A percentile compares a stretch with the other conserved stretches of the same genome.
Conservation (phyloP, 2,797 vertebrate species). For the Pseudopleuronectes americanus region DNA sequence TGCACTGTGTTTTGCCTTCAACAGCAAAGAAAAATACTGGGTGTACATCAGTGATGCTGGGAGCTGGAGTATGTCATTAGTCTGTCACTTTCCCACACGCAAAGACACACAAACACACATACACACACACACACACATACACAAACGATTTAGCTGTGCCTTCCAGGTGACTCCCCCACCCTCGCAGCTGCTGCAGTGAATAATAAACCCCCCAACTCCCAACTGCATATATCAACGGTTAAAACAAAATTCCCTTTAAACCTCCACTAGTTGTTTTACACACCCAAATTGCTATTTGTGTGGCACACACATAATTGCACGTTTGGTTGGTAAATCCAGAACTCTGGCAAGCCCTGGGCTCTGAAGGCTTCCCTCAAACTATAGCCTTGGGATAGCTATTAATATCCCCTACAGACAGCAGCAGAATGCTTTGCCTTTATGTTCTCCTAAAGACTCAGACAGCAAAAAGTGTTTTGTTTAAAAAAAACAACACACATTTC, state of each 20-base stretch:
- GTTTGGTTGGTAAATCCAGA: conserved; percentile 85
- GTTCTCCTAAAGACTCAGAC: conserved; percentile 48
- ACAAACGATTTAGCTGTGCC: conserved; percentile 25
- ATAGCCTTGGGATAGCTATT: conserved; percentile 83
- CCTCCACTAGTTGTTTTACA: conserved; percentile 82
- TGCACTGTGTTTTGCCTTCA: conserved; percentile 60
- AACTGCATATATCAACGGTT: conserved; percentile 56
- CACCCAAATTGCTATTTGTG: conserved; percentile 87
- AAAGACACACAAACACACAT: conserved; percentile 25
- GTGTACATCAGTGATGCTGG: conserved; percentile 55
- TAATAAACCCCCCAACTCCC: conserved; percentile 57
- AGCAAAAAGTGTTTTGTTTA: conserved; percentile 24
- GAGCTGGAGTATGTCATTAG: conserved; percentile 70
- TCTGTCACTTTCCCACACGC: conserved; percentile 53
- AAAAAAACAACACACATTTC: conserved; percentile 32
- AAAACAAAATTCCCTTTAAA: conserved; percentile 70
- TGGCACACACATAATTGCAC: conserved; percentile 82
- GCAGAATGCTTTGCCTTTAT: conserved; percentile 65
- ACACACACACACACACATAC: conserved; percentile 21
- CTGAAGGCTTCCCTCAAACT: conserved; percentile 84
- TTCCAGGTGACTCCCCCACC: conserved; percentile 57
- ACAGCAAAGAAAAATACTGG: conserved; percentile 63
- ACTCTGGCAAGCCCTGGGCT: conserved; percentile 78
- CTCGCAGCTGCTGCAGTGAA: conserved; percentile 56
- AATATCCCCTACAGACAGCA: conserved; percentile 83